Evolutionary conservation across 2,113 vertebrate species (phyloP).

Genomic region (Gadus chalcogrammus): DNA sequence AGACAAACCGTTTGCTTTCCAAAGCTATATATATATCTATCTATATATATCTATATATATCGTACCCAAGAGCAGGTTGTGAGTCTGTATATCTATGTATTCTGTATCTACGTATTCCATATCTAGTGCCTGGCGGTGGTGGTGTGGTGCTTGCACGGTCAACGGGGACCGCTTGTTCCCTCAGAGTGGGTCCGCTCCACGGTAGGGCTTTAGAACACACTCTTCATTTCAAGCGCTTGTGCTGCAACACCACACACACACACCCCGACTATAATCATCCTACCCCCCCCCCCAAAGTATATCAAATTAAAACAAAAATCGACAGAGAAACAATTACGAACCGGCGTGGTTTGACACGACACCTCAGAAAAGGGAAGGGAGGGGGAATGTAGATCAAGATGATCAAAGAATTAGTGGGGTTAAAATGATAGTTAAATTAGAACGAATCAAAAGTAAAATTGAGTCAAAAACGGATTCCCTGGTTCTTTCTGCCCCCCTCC

Average conservation of each 20-base stretch:
- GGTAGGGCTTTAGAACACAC: constrained; percentile 85
- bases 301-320: not conserved
- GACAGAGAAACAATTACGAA: constrained; percentile 50
- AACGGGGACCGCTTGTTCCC: constrained; percentile 73
- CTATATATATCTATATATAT: too few relatives aligned
- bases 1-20: too few relatives aligned
- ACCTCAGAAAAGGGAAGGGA: constrained; percentile 65
- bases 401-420: not conserved
- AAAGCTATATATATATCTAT: not conserved
- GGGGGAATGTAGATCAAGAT: constrained; percentile 33
- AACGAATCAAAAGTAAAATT: constrained; percentile 27
- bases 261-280: constrained; percentile 1
- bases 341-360: constrained; percentile 77
- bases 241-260: constrained; percentile 44
- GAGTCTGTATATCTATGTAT: not conserved
- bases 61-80: too few relatives aligned
- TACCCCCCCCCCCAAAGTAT: constrained; percentile 34
- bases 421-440: constrained; percentile 7
- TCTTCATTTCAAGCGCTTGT: constrained; percentile 92
- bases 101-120: not conserved
- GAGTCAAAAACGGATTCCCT: constrained; percentile 36
- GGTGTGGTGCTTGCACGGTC: constrained; percentile 53
- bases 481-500: constrained; percentile 24
- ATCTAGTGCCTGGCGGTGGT: constrained; percentile 15
- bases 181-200: constrained; percentile 90